Conservation (phyloP, 2,113 vertebrate species). For the Paedocypris sp. region DNA sequence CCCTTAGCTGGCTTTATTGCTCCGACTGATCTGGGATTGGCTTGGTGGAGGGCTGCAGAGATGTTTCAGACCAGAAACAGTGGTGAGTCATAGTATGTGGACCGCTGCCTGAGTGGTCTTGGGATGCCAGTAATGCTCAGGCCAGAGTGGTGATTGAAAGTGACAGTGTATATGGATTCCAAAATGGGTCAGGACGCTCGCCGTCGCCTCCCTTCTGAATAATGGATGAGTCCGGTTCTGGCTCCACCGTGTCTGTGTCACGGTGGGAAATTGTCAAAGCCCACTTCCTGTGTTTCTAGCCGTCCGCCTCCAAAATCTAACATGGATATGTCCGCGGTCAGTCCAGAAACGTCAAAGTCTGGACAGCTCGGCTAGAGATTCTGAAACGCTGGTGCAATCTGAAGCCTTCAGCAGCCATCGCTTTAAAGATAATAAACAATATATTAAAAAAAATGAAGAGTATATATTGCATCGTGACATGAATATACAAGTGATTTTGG, state of each 20-base stretch:
- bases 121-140: slow-evolving; percentile 19
- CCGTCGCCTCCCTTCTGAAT: slow-evolving; percentile 19
- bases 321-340: neutral
- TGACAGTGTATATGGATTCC: slow-evolving; percentile 27
- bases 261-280: slow-evolving; percentile 7
- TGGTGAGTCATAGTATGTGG: neutral
- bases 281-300: slow-evolving; percentile 15
- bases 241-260: slow-evolving; percentile 16
- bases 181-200: slow-evolving; percentile 29
- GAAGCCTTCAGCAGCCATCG: neutral
- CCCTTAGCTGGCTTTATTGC: neutral
- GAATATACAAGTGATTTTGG: no score
- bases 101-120: slow-evolving; percentile 3
- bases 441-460: no score
- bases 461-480: no score
- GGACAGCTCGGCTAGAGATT: neutral
- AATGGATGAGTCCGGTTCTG: slow-evolving; percentile 24
- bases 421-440: no score
- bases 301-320: neutral
- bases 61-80: neutral
- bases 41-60: neutral
- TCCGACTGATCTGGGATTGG: neutral
- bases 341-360: neutral
- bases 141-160: slow-evolving; percentile 23
- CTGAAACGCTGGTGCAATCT: neutral